Evolutionary conservation across 2,797 vertebrate genomes (phyloP).

Genomic region (Megaceryle alcyon): DNA sequence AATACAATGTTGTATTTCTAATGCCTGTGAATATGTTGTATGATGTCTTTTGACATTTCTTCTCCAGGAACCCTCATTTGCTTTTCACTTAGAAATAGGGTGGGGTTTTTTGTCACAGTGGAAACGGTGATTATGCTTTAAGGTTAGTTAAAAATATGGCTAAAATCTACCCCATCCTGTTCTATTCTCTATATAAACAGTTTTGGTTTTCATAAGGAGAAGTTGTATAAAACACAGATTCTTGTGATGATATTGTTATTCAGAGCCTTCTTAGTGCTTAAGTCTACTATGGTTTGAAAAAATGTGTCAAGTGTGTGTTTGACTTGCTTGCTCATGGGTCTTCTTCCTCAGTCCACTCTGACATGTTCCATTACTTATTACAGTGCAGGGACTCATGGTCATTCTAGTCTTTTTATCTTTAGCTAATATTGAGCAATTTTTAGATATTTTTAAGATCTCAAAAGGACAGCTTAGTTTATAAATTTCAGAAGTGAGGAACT

Average conservation of each 20-base stretch:
- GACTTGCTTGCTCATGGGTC: neutral
- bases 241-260: neutral
- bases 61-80: neutral
- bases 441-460: neutral
- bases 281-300: neutral
- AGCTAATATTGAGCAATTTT: neutral
- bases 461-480: neutral
- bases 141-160: neutral
- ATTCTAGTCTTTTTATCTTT: neutral
- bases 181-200: neutral
- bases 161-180: neutral
- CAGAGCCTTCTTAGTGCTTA: neutral
- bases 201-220: neutral
- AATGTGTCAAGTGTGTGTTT: neutral
- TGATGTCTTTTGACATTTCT: neutral
- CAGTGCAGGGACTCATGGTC: neutral
- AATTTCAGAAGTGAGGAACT: neutral
- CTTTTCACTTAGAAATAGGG: neutral
- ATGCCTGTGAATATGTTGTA: neutral
- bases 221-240: neutral
- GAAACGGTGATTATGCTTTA: neutral
- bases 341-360: neutral
- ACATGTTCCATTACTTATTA: neutral
- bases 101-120: neutral
- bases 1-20: neutral